These are phyloP conservation scores for Neopelma chrysocephalum DNA, from an alignment of 2,797 vertebrate species.

Conservation along the genomic window DNA sequence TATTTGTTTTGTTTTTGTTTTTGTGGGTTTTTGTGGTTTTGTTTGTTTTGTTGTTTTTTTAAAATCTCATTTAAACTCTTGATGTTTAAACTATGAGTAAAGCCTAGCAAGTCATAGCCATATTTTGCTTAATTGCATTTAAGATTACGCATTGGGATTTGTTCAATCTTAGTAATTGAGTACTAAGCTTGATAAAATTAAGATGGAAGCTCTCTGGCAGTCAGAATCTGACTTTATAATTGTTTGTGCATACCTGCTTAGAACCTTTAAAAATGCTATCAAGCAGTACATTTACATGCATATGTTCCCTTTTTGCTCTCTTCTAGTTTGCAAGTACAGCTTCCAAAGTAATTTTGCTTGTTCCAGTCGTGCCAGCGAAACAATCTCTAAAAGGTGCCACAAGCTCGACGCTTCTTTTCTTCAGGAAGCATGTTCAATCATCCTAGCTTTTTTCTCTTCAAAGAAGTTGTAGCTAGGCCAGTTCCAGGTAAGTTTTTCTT, in stretches of 20 bases:
- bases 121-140: not conserved
- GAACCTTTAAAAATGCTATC: not conserved
- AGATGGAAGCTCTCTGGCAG: not conserved
- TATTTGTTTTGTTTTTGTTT: not conserved
- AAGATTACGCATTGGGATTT: not conserved
- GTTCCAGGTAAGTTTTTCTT: not conserved
- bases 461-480: not conserved
- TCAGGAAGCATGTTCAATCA: not conserved
- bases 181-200: not conserved
- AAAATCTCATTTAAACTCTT: not conserved
- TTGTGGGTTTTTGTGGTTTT: not conserved
- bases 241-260: not conserved
- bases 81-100: not conserved
- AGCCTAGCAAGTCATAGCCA: not conserved
- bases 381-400: not conserved
- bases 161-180: not conserved
- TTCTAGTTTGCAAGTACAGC: not conserved
- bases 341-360: not conserved
- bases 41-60: not conserved
- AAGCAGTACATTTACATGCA: not conserved
- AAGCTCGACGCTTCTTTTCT: not conserved
- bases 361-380: not conserved
- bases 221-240: not conserved
- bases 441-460: not conserved
- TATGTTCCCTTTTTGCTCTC: not conserved